Conservation (phyloP, 2,113 vertebrate species). For the Saguinus midas region DNA sequence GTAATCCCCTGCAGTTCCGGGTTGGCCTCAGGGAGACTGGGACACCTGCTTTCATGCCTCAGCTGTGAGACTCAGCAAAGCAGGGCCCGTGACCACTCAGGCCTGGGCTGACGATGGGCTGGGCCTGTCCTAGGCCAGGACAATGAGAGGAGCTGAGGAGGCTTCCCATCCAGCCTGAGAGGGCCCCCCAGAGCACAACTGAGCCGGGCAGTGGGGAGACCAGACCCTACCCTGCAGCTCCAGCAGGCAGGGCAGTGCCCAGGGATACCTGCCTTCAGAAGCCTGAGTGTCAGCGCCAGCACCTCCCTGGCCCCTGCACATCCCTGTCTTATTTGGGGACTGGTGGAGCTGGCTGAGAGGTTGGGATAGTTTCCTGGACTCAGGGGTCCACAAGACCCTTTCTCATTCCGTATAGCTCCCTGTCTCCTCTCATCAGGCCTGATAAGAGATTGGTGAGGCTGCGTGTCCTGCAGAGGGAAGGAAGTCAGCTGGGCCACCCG, state of each 20-base stretch:
- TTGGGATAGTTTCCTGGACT: neutral
- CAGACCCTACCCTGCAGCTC: neutral
- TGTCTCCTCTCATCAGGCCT: neutral
- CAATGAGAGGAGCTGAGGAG: fast-evolving
- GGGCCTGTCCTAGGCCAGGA: neutral
- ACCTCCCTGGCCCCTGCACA: too few species aligned
- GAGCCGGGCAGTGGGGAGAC: neutral
- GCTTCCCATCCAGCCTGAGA: neutral
- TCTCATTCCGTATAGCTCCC: neutral
- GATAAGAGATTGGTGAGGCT: neutral
- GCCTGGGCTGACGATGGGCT: neutral
- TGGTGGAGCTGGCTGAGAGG: neutral
- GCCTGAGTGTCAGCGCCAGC: neutral
- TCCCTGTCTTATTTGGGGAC: neutral
- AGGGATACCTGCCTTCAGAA: neutral
- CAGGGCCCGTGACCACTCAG: neutral
- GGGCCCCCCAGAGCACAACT: neutral
- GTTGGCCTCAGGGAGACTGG: neutral
- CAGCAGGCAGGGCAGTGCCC: fast-evolving
- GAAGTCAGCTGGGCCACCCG: neutral
- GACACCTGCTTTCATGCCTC: neutral
- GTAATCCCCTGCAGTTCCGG: neutral
- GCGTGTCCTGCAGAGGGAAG: neutral
- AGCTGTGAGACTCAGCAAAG: neutral
- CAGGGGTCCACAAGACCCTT: neutral